Conservation (phyloP, 2,113 vertebrate genomes). For the Platycercus adscitus region DNA sequence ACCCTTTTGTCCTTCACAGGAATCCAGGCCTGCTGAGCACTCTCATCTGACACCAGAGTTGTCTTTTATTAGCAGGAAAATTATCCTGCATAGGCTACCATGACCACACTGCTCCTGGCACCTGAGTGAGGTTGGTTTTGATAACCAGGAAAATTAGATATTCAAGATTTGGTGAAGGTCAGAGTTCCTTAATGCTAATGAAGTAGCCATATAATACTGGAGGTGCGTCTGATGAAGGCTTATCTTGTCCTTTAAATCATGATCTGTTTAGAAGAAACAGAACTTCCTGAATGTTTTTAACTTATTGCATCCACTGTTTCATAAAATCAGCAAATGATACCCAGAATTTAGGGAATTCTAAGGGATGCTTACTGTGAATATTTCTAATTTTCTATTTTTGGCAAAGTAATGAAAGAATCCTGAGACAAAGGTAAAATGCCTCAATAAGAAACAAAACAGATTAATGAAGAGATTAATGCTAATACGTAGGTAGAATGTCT, state of each 20-base stretch:
- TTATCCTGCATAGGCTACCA: not conserved
- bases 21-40: not conserved
- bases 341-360: not conserved
- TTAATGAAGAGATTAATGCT: not conserved
- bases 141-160: not conserved
- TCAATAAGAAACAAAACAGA: not conserved
- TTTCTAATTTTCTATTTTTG: not conserved
- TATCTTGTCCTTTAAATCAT: not conserved
- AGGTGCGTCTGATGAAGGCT: not conserved
- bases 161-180: not conserved
- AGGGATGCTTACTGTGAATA: not conserved
- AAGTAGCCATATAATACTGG: not conserved
- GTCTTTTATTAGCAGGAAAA: not conserved
- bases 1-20: not conserved
- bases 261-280: not conserved
- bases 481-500: not conserved
- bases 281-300: not conserved
- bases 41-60: rapidly evolving
- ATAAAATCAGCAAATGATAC: not conserved
- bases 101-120: not conserved
- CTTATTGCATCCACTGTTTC: not conserved
- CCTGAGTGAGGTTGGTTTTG: not conserved
- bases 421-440: not conserved
- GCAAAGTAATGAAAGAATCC: not conserved
- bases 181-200: not conserved